These are phyloP conservation scores for Hymenopus coronatus DNA, from an alignment of 2,888 invertebrate genomes.

Conservation along the genomic window DNA sequence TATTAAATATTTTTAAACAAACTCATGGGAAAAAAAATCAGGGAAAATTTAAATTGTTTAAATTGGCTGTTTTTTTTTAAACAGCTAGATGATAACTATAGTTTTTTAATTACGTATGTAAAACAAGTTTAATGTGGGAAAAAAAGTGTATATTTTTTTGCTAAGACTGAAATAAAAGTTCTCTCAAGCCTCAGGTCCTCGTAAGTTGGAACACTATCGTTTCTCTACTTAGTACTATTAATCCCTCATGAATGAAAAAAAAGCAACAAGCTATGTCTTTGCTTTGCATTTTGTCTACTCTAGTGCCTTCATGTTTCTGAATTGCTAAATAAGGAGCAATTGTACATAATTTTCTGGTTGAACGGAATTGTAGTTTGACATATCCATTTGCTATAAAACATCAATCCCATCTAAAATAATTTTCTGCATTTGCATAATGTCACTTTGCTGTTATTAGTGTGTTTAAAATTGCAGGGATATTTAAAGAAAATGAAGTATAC, in stretches of 20 bases:
- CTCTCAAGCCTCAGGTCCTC: background rate
- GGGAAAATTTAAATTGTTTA: background rate
- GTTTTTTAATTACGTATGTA: background rate
- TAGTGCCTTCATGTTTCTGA: constrained; percentile 22
- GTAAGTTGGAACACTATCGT: background rate
- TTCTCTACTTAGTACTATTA: background rate
- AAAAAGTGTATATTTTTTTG: background rate
- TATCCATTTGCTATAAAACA: background rate
- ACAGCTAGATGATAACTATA: background rate
- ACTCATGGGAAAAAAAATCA: constrained; percentile 14
- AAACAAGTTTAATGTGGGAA: background rate
- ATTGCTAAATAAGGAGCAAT: background rate
- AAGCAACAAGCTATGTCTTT: background rate
- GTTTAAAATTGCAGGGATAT: background rate
- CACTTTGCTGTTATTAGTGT: background rate
- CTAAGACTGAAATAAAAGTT: background rate
- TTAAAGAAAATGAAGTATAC: background rate
- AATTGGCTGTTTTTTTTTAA: background rate
- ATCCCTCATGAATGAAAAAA: background rate
- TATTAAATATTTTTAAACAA: background rate
- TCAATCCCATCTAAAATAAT: background rate
- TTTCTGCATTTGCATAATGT: background rate
- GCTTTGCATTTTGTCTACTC: constrained; percentile 7
- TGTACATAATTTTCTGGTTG: background rate
- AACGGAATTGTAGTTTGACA: background rate